Percentiles rank a stretch among this genome's conserved stretches.
These are phyloP conservation scores for Drosophila sucinea DNA, from an alignment of 1,140 invertebrate species.

Conservation along the genomic window DNA sequence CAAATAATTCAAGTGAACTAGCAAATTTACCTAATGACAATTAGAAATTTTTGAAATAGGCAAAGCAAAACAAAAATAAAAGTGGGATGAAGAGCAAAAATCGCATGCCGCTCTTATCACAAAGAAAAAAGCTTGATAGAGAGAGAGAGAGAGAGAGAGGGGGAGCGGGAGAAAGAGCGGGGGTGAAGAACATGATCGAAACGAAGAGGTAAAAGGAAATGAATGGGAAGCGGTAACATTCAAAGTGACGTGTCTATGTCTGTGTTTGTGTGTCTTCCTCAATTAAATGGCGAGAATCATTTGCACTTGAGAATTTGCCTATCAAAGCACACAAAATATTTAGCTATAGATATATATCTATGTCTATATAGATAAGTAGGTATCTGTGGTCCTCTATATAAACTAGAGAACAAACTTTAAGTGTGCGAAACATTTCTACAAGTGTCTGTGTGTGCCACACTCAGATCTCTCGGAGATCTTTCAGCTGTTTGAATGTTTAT, in stretches of 20 bases:
- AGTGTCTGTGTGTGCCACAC: slow-evolving; percentile 1
- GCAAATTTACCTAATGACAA: slow-evolving; percentile 2
- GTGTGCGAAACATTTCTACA: slow-evolving; percentile 13
- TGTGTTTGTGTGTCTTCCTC: slow-evolving; percentile 17
- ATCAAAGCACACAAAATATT: slow-evolving; percentile 14
- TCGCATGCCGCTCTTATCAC: slow-evolving; percentile 49
- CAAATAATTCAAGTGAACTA: slow-evolving; percentile 9
- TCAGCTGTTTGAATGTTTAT: slow-evolving; percentile 53
- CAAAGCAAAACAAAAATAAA: slow-evolving; percentile 43
- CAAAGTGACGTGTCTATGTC: slow-evolving; percentile 8
- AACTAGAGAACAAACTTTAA: slow-evolving; percentile 12
- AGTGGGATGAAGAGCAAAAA: slow-evolving; percentile 28
- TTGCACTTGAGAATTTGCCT: slow-evolving; percentile 22
- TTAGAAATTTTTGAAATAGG: slow-evolving; percentile 21
- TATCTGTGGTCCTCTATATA: slow-evolving; percentile 31
- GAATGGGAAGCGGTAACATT: not conserved
- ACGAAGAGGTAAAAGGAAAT: slow-evolving; percentile 3
- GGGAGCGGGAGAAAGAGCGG: not conserved
- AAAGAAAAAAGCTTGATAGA: slow-evolving; percentile 19
- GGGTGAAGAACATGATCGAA: not conserved
- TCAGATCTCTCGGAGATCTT: slow-evolving; percentile 22
- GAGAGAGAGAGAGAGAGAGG: no score
- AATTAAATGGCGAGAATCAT: slow-evolving; percentile 19
- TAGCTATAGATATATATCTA: slow-evolving; percentile 9
- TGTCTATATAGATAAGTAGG: not conserved